Conservation (phyloP, 2,113 vertebrate genomes). For the Centropus unirufus region DNA sequence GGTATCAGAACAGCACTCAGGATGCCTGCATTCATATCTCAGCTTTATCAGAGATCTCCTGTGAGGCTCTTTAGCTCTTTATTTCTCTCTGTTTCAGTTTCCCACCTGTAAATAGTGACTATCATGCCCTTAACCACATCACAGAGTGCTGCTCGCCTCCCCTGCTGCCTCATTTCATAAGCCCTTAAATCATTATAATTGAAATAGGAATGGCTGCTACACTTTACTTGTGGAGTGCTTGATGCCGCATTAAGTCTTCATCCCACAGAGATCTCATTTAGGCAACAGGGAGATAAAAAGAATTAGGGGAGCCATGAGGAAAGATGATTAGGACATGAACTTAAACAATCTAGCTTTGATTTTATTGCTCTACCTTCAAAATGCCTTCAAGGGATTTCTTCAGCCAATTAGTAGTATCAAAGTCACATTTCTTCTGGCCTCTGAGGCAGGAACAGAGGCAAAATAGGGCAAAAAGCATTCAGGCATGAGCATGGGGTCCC, state of each 20-base stretch:
- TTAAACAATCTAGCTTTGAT: neutral
- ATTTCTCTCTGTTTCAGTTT: neutral
- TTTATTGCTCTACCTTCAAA: constrained; percentile 11
- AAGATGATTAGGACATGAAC: neutral
- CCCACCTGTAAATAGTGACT: neutral
- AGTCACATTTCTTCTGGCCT: neutral
- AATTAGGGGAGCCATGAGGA: neutral
- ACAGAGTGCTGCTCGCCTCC: neutral
- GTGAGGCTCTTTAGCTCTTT: neutral
- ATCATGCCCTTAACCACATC: neutral
- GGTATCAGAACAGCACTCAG: neutral
- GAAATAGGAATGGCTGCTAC: neutral
- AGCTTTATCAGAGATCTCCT: neutral
- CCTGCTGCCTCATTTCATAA: constrained; percentile 29
- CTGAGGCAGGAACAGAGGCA: neutral
- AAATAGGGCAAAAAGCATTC: neutral
- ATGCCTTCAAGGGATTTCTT: constrained; percentile 4
- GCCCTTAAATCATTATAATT: constrained; percentile 10
- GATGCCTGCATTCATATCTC: neutral
- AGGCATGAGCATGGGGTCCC: neutral
- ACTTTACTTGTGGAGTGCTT: neutral
- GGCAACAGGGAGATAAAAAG: constrained; percentile 6
- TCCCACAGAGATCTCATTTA: constrained; percentile 18
- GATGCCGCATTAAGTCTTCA: neutral
- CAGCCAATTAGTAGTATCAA: neutral